Evolutionary conservation across 2,797 vertebrate species (phyloP).

Genomic region (Phrynocephalus guinanensis): DNA sequence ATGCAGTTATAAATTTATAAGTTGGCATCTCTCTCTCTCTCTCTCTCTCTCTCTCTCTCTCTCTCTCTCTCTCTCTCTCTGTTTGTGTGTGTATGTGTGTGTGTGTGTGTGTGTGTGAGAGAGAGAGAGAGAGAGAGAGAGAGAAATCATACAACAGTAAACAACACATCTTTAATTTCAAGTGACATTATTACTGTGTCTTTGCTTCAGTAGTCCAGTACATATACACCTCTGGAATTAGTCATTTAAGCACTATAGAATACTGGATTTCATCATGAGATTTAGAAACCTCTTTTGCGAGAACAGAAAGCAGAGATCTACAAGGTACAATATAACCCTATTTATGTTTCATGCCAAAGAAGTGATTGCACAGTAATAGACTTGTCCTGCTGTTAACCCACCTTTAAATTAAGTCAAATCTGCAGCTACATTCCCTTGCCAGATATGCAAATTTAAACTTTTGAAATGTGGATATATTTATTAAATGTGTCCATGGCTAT

Average conservation of each 20-base stretch:
- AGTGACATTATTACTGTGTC: not conserved
- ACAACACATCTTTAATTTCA: not conserved
- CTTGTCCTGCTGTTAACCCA: not conserved
- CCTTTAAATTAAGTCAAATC: conserved; percentile 38
- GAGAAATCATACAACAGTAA: no score
- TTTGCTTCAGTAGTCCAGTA: not conserved
- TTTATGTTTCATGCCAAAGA: conserved; percentile 9
- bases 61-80: no score
- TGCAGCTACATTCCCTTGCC: not conserved
- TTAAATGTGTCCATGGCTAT: conserved; percentile 35
- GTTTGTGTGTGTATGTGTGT: not conserved
- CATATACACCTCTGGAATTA: no score
- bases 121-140: no score
- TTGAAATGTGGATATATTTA: not conserved
- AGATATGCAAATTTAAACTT: conserved; percentile 18
- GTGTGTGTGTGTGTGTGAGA: no score
- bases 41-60: no score
- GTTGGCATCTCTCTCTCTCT: no score
- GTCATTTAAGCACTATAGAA: not conserved
- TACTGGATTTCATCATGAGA: not conserved
- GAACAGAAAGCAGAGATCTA: not conserved
- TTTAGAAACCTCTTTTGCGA: conserved; percentile 2
- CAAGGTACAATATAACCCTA: not conserved
- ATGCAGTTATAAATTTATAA: no score
- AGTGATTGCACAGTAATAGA: conserved; percentile 12